Evolutionary conservation across 1,140 invertebrate species (phyloP).

Genomic region (Pseudomyrmex concolor): DNA sequence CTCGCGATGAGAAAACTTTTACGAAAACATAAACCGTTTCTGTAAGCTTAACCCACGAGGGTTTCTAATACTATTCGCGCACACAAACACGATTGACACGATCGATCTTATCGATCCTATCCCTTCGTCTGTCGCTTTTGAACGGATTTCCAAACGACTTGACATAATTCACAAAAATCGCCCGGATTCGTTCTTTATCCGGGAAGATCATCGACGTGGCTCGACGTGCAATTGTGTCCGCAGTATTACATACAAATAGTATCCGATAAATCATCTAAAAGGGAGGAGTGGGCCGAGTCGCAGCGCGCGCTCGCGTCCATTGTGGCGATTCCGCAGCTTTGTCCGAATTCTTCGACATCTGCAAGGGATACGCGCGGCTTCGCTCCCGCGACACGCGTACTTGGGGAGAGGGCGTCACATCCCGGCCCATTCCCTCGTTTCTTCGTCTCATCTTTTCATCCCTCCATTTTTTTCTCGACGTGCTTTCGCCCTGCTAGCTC

Average conservation of each 20-base stretch:
- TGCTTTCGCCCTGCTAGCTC: not conserved
- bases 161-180: constrained; percentile 58
- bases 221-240: constrained; percentile 53
- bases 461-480: not conserved
- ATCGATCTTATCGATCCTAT: constrained; percentile 42
- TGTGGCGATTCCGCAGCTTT: constrained; percentile 65
- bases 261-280: constrained; percentile 67
- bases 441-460: not conserved
- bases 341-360: constrained; percentile 63
- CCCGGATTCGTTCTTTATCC: constrained; percentile 28
- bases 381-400: constrained; percentile 1
- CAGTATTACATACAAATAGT: constrained; percentile 67
- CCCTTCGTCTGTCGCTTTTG: constrained; percentile 16
- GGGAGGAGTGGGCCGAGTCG: constrained; percentile 51
- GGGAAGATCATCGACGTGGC: constrained; percentile 17
- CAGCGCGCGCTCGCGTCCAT: constrained; percentile 46
- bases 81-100: not conserved
- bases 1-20: not conserved
- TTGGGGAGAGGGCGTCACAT: not conserved
- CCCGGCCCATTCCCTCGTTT: not conserved
- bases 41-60: not conserved
- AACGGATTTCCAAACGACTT: constrained; percentile 3
- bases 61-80: not conserved
- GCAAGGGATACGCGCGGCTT: constrained; percentile 4
- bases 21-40: not conserved